These are phyloP conservation scores for Seriola dumerili DNA, from an alignment of 2,113 vertebrate species.

Conservation along the genomic window DNA sequence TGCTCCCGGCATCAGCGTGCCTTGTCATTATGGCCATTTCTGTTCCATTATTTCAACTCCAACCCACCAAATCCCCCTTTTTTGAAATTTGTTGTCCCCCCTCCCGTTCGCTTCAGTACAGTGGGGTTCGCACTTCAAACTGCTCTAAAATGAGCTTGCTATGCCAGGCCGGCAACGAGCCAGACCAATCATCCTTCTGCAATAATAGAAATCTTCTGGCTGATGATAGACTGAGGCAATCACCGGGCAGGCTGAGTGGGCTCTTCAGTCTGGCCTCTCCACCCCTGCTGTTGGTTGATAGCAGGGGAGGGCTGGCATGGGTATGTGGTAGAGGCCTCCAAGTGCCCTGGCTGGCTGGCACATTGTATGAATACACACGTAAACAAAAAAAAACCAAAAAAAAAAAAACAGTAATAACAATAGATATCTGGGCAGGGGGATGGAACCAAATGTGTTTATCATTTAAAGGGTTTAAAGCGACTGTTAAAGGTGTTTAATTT, in stretches of 20 bases:
- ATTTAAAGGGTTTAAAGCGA: conserved; percentile 1
- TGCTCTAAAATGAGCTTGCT: conserved; percentile 76
- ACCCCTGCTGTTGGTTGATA: conserved; percentile 76
- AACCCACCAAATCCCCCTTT: conserved; percentile 67
- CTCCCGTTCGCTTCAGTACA: conserved; percentile 43
- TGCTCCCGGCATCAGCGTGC: conserved; percentile 48
- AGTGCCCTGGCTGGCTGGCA: conserved; percentile 24
- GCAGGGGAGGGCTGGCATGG: conserved; percentile 64
- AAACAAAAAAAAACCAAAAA: conserved; percentile 21
- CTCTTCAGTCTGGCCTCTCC: conserved; percentile 78
- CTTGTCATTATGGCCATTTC: conserved; percentile 77
- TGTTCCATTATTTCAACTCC: conserved; percentile 74
- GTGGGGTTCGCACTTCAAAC: conserved; percentile 73
- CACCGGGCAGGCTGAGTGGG: conserved; percentile 78
- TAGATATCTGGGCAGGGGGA: background rate
- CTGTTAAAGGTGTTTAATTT: too few relatives aligned
- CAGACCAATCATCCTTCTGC: conserved; percentile 82
- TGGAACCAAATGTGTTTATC: background rate
- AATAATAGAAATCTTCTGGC: conserved; percentile 82
- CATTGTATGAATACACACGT: conserved; percentile 36
- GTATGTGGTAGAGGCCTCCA: conserved; percentile 27
- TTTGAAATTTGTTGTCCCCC: conserved; percentile 8
- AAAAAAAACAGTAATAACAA: conserved; percentile 1
- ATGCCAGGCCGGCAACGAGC: conserved; percentile 77
- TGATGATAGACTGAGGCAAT: conserved; percentile 83